Percentiles rank a stretch among this genome's conserved stretches.
phyloP scores from a whole-genome alignment of 2,113 vertebrate species.

The Butorides virescens region DNA sequence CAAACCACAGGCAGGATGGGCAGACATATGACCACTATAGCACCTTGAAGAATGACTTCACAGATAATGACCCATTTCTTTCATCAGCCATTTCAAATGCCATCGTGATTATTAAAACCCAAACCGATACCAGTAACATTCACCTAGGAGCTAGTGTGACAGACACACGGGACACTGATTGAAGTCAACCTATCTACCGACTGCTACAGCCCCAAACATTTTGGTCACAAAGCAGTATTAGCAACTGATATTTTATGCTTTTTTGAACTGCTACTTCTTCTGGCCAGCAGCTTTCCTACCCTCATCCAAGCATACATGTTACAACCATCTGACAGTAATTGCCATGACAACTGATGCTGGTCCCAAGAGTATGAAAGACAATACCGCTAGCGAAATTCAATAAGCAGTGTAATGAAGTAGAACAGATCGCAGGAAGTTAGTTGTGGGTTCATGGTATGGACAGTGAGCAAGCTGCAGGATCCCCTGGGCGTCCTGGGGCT shows the following conservation, averaged over 20 bases:
- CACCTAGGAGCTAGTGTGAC: background rate
- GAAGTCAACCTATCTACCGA: background rate
- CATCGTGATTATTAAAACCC: fast-evolving
- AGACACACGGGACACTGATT: background rate
- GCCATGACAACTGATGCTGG: conserved; percentile 1
- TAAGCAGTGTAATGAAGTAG: background rate
- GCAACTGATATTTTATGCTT: background rate
- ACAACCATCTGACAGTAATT: conserved; percentile 12
- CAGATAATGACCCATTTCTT: background rate
- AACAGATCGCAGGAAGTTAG: background rate
- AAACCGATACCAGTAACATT: background rate
- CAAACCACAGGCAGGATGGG: background rate
- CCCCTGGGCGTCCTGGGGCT: background rate
- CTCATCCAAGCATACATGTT: background rate
- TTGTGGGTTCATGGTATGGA: background rate
- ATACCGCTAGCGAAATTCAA: background rate
- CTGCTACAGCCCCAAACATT: background rate
- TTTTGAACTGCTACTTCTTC: background rate
- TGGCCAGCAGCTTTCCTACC: background rate
- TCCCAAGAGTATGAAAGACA: background rate
- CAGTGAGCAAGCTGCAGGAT: background rate
- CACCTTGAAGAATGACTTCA: background rate
- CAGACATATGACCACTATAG: background rate
- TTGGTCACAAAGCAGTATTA: background rate
- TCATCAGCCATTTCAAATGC: background rate